phyloP scores from a whole-genome alignment of 2,888 invertebrate genomes.

The Perithous albicinctus region DNA sequence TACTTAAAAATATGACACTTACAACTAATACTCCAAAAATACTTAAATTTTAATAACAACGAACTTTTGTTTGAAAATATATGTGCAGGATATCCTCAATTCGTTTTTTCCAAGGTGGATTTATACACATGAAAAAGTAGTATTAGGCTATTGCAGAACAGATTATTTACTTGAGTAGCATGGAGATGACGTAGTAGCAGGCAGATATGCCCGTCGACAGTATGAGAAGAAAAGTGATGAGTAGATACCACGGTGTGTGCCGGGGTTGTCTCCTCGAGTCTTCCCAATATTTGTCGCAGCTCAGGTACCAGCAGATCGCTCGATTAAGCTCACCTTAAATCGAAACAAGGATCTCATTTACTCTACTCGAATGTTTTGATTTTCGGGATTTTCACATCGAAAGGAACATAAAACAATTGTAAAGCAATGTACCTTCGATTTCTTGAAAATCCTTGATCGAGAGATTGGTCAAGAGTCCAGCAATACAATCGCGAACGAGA shows the following conservation, averaged over 20 bases:
- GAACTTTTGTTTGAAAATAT: no score
- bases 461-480: slow-evolving; percentile 91
- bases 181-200: slow-evolving; percentile 97
- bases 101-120: no score
- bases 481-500: slow-evolving; percentile 93
- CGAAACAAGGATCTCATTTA: neutral
- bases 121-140: no score
- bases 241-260: slow-evolving; percentile 92
- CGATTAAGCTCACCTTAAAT: slow-evolving; percentile 93
- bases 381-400: neutral
- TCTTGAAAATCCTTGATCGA: slow-evolving; percentile 94
- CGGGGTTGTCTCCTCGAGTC: slow-evolving; percentile 90
- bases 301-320: slow-evolving; percentile 96
- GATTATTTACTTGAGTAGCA: slow-evolving; percentile 91
- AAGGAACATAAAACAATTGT: neutral
- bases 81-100: no score
- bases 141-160: slow-evolving; percentile 39
- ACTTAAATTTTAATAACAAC: no score
- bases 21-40: no score
- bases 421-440: slow-evolving; percentile 89
- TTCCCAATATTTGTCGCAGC: slow-evolving; percentile 97
- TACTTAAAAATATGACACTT: no score
- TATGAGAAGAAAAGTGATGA: slow-evolving; percentile 92
- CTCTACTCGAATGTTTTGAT: neutral
- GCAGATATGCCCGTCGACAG: slow-evolving; percentile 93